Percentiles rank a stretch among this genome's conserved stretches.
phyloP scores from a whole-genome alignment of 2,888 invertebrate genomes.

The Apocheima hispidaria region DNA sequence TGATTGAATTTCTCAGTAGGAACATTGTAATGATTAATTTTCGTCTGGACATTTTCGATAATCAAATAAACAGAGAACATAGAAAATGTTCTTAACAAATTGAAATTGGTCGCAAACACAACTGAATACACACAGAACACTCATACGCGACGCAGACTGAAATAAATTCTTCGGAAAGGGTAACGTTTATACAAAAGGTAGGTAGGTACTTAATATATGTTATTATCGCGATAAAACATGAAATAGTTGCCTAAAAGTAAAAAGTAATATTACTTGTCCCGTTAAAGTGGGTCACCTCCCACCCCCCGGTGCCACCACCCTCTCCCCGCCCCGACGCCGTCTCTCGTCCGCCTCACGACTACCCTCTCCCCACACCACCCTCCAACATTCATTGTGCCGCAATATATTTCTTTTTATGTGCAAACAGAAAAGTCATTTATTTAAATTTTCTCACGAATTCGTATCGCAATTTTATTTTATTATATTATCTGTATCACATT shows the following conservation, averaged over 20 bases:
- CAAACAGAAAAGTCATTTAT: conserved; percentile 87
- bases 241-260: conserved; percentile 87
- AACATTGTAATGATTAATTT: conserved; percentile 23
- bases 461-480: conserved; percentile 86
- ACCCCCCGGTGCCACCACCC: conserved; percentile 53
- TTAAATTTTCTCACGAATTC: conserved; percentile 87
- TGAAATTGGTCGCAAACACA: conserved; percentile 5
- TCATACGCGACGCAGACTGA: conserved; percentile 16
- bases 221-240: conserved; percentile 84
- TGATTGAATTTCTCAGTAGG: conserved; percentile 32
- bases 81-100: conserved; percentile 11
- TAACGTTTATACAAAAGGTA: conserved; percentile 60
- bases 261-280: conserved; percentile 87
- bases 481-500: conserved; percentile 85
- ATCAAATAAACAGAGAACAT: conserved; percentile 10
- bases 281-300: conserved; percentile 86
- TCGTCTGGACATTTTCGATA: conserved; percentile 18
- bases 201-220: conserved; percentile 62
- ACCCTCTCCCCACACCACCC: conserved; percentile 74
- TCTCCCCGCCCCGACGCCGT: conserved; percentile 58
- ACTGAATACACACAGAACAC: conserved; percentile 12
- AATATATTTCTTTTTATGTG: conserved; percentile 87
- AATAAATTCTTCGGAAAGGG: conserved; percentile 54
- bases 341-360: conserved; percentile 75
- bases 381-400: conserved; percentile 86